Conservation (phyloP, 2,888 invertebrate genomes). For the Pantelozetes paolii region DNA sequence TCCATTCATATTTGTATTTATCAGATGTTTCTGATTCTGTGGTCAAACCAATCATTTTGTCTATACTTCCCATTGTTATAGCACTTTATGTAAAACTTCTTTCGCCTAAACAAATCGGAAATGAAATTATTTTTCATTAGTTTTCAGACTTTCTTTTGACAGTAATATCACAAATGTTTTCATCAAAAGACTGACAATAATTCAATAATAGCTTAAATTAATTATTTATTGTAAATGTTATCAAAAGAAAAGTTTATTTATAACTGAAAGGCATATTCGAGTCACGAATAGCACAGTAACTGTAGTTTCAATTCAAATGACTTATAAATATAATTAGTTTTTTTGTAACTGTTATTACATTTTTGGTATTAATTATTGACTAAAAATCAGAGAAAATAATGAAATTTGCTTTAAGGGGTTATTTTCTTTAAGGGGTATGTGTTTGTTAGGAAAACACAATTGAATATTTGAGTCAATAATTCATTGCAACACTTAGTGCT, state of each 20-base stretch:
- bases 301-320: too few relatives aligned
- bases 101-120: not conserved
- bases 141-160: not conserved
- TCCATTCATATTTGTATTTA: conserved; percentile 21
- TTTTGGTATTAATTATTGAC: too few relatives aligned
- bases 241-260: too few relatives aligned
- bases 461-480: too few relatives aligned
- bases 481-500: too few relatives aligned
- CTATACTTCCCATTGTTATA: not conserved
- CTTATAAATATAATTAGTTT: too few relatives aligned
- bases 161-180: not conserved
- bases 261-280: too few relatives aligned
- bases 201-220: conserved; percentile 23
- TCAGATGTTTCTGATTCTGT: conserved; percentile 5
- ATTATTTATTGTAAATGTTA: conserved; percentile 20
- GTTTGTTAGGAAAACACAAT: too few relatives aligned
- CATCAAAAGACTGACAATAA: conserved; percentile 1
- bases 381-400: too few relatives aligned
- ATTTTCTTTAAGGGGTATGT: too few relatives aligned
- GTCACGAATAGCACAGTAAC: not conserved
- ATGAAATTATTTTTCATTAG: not conserved
- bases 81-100: not conserved
- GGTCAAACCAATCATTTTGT: conserved; percentile 26
- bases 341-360: too few relatives aligned
- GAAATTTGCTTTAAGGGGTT: too few relatives aligned